Evolutionary conservation across 1,140 invertebrate genomes (phyloP).

Genomic region (Cardiocondyla obscurior): DNA sequence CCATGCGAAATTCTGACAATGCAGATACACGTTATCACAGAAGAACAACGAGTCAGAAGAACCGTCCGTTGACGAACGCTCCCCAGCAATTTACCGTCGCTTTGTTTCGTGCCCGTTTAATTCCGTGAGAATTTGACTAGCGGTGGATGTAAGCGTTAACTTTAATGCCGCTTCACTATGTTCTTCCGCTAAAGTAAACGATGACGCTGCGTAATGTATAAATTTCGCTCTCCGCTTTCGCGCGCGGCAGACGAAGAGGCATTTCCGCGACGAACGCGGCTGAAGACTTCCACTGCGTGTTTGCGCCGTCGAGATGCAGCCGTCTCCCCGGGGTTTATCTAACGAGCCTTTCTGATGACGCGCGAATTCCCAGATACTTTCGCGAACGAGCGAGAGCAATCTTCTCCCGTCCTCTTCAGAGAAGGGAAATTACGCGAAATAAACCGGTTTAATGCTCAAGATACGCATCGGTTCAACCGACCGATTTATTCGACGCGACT

Average conservation of each 20-base stretch:
- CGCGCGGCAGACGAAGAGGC: conserved; percentile 5
- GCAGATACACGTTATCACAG: not conserved
- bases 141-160: conserved; percentile 9
- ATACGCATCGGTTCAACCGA: conserved; percentile 1
- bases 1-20: not conserved
- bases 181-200: conserved; percentile 21
- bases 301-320: not conserved
- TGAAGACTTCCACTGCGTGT: not conserved
- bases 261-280: not conserved
- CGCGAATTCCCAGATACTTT: not conserved
- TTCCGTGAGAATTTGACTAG: conserved; percentile 30
- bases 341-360: not conserved
- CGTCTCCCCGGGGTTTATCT: not conserved
- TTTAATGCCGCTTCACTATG: not conserved
- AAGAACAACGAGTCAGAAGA: not conserved
- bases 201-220: conserved; percentile 51
- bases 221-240: conserved; percentile 19
- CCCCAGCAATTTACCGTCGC: not conserved
- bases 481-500: conserved; percentile 38
- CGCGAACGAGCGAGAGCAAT: not conserved
- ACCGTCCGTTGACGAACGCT: conserved; percentile 1
- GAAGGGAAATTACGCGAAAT: conserved; percentile 53
- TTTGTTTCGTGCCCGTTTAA: conserved; percentile 18
- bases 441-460: conserved; percentile 45
- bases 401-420: too few relatives aligned